These are phyloP conservation scores for human (Homo sapiens) DNA, from an alignment of 2,113 vertebrate species.

Conservation along the genomic window DNA sequence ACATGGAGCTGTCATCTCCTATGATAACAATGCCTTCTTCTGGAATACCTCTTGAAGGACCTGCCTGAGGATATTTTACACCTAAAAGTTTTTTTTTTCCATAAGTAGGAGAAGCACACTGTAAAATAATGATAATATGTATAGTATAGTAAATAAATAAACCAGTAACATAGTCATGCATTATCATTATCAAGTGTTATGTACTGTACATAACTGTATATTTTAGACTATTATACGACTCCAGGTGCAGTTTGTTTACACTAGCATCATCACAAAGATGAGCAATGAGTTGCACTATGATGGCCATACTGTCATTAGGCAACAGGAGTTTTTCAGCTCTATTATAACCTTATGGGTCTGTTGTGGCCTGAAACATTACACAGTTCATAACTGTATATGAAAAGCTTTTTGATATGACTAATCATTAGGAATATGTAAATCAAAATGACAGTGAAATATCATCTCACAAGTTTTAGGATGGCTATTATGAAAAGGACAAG, in stretches of 20 bases:
- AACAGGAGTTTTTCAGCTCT: not conserved
- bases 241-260: not conserved
- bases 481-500: not conserved
- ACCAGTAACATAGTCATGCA: not conserved
- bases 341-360: not conserved
- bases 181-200: not conserved
- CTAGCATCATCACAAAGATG: not conserved
- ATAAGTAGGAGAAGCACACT: not conserved
- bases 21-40: not conserved
- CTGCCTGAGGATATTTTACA: not conserved
- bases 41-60: not conserved
- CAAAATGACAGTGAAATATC: not conserved
- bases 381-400: not conserved
- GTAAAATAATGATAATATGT: not conserved
- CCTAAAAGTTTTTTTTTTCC: not conserved
- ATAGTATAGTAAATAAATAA: not conserved
- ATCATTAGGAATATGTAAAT: not conserved
- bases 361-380: not conserved
- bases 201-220: not conserved
- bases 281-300: not conserved
- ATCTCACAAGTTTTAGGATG: not conserved
- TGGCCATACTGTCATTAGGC: not conserved
- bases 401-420: not conserved
- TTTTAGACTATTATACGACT: not conserved
- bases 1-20: not conserved